These are phyloP conservation scores for Hypomecis punctinalis DNA, from an alignment of 2,888 invertebrate species.

Conservation along the genomic window DNA sequence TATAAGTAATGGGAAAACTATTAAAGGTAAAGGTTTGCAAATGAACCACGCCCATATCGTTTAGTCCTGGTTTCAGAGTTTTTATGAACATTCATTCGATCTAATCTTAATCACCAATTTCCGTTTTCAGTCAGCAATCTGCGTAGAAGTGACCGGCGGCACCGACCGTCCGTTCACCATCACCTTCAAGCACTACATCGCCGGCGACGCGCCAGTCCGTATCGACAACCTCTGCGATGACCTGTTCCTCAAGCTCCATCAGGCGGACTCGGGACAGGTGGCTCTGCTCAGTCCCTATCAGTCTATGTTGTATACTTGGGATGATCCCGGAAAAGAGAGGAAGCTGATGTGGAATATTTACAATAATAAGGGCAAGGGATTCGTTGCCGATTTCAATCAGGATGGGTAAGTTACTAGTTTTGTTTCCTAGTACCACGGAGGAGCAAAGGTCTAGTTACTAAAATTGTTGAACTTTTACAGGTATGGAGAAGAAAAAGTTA, in stretches of 20 bases:
- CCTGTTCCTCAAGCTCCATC: conserved; percentile 91
- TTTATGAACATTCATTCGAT: neutral
- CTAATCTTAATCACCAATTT: neutral
- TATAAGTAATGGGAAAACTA: too few species aligned
- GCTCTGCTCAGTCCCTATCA: conserved; percentile 90
- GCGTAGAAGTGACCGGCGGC: conserved; percentile 90
- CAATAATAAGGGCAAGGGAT: conserved; percentile 90
- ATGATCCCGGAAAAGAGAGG: conserved; percentile 90
- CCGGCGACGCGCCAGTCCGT: conserved; percentile 92
- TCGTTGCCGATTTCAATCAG: conserved; percentile 89
- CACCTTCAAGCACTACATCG: conserved; percentile 89
- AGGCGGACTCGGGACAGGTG: conserved; percentile 81
- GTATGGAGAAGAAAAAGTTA: conserved; percentile 89
- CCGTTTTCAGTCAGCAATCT: conserved; percentile 86
- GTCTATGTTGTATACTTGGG: conserved; percentile 93
- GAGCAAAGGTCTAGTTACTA: too few species aligned
- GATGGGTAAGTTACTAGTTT: conserved; percentile 79
- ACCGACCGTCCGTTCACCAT: conserved; percentile 90
- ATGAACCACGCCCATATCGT: too few species aligned
- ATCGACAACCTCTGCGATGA: conserved; percentile 94
- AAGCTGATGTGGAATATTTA: conserved; percentile 93
- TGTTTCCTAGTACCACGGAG: neutral
- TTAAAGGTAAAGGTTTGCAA: too few species aligned
- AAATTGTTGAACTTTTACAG: conserved; percentile 55
- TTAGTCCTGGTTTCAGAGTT: neutral